Conservation (phyloP, 2,797 vertebrate genomes). For the Corythornis leucogaster region DNA sequence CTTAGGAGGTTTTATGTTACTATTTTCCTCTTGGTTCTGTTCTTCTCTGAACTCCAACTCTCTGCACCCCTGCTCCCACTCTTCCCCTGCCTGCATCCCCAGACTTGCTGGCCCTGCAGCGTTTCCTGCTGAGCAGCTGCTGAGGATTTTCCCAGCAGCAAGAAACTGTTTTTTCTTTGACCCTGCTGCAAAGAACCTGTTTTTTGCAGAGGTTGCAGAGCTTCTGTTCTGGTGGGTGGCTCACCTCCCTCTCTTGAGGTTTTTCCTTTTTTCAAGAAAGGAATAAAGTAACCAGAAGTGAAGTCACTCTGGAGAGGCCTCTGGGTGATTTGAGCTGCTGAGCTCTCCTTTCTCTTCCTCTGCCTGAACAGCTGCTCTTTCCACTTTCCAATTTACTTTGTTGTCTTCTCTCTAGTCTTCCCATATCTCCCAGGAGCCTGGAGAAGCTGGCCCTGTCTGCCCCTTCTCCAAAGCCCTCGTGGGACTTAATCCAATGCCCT, state of each 20-base stretch:
- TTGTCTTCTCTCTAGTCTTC: not conserved
- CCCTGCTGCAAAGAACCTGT: not conserved
- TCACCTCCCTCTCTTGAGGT: not conserved
- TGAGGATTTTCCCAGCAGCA: not conserved
- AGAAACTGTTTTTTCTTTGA: no score
- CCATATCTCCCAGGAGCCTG: not conserved
- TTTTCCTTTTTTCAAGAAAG: not conserved
- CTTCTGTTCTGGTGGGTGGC: not conserved
- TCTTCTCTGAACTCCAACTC: not conserved
- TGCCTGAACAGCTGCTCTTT: constrained; percentile 19
- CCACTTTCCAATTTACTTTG: not conserved
- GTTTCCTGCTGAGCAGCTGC: accelerated
- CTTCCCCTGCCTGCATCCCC: not conserved
- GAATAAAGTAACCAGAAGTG: not conserved
- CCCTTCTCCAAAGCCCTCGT: not conserved
- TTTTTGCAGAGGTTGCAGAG: not conserved
- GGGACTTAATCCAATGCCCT: not conserved
- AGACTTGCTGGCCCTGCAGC: accelerated
- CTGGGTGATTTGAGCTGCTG: not conserved
- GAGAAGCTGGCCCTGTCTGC: not conserved
- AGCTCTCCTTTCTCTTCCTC: constrained; percentile 1
- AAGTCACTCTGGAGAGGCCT: not conserved
- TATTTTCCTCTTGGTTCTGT: not conserved
- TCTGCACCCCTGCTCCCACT: not conserved
- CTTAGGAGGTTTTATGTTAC: not conserved